A percentile compares a stretch with the other conserved stretches of the same genome.
Evolutionary conservation across 2,797 vertebrate species (phyloP).

Genomic region (Lithobates pipiens): DNA sequence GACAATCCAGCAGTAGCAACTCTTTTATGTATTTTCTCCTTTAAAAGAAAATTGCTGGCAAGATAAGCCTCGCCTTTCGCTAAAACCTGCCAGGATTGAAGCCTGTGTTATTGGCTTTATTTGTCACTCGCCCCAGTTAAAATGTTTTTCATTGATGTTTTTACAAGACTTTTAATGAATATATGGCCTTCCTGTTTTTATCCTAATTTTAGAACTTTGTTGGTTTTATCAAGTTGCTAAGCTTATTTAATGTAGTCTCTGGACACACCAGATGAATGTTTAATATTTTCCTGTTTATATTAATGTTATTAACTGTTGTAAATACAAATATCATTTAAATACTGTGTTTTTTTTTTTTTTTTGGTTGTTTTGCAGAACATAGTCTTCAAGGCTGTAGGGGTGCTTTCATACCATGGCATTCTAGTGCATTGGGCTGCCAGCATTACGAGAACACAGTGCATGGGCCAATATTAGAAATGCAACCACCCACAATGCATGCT

Average conservation of each 20-base stretch:
- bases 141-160: not conserved
- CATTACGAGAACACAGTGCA: no score
- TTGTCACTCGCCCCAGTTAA: not conserved
- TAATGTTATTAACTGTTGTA: conserved; percentile 25
- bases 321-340: conserved; percentile 61
- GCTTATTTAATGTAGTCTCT: conserved; percentile 11
- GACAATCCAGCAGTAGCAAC: no score
- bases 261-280: not conserved
- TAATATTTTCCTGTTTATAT: not conserved
- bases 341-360: not conserved
- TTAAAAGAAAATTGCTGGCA: no score
- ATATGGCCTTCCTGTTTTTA: not conserved
- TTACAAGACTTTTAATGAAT: not conserved
- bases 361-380: not conserved
- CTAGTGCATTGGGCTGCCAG: no score
- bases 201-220: not conserved
- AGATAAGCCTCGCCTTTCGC: no score
- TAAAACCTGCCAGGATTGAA: not conserved
- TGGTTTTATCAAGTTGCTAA: not conserved
- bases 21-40: no score
- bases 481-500: no score
- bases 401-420: no score
- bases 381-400: no score
- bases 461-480: no score
- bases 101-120: not conserved